Conservation (phyloP, 2,888 invertebrate species). For the Pegoplata infirma region DNA sequence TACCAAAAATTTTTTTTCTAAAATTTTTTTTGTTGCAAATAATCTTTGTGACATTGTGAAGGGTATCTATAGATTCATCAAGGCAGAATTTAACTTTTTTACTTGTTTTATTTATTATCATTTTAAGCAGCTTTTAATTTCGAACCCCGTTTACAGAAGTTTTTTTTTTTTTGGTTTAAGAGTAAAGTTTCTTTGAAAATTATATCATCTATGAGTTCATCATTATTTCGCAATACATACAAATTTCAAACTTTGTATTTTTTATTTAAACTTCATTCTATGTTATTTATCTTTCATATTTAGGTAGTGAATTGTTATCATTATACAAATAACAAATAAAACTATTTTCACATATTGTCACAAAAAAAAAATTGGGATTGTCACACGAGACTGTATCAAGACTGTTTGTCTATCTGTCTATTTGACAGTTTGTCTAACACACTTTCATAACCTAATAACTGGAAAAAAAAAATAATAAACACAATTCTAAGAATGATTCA, state of each 20-base stretch:
- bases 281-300: constrained; percentile 25
- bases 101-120: background rate
- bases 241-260: background rate
- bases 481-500: constrained; percentile 64
- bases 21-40: too few species aligned
- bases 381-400: constrained; percentile 34
- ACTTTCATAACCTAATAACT: constrained; percentile 22
- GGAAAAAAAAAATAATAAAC: background rate
- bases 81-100: too few species aligned
- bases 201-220: constrained; percentile 15
- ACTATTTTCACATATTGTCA: constrained; percentile 39
- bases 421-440: constrained; percentile 27
- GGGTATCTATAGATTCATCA: too few species aligned
- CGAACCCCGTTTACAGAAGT: background rate
- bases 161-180: background rate
- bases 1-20: too few species aligned
- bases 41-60: too few species aligned
- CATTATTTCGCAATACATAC: constrained; percentile 36
- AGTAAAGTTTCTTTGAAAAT: background rate
- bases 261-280: background rate
- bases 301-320: constrained; percentile 36
- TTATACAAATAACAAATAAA: constrained; percentile 12
- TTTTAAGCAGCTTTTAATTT: constrained; percentile 8
- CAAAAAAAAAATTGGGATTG: constrained; percentile 50
- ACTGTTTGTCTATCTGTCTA: constrained; percentile 1